Evolutionary conservation across 2,888 invertebrate genomes (phyloP), one percentile per base, ranked within the genome.

Genomic region (Celastrina argiolus): DNA sequence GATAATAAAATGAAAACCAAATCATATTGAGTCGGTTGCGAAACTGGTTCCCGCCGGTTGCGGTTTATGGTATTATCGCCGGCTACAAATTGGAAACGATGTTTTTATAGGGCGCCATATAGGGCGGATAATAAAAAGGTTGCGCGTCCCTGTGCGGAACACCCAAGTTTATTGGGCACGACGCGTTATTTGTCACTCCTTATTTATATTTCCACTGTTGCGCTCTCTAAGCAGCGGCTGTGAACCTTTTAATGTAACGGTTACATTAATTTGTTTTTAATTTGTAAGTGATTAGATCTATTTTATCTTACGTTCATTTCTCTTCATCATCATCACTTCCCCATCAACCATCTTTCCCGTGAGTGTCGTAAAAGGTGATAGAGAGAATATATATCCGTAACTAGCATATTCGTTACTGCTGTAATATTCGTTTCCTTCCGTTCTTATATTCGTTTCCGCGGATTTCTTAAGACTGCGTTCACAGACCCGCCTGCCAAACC

Each of bases 131-230:
- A 10, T 58, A 58, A 41, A 58, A 65, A 58, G 41, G 41, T 34
- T 34, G 59, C 31, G 34, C 59, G 18, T 34, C 59, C 59, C 59
- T 18, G 36, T 22, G 34, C 22, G 36, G 65, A 58, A 58, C 65
- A 65, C 65, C 65, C 65, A 65, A 58, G 58, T 65, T 65, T 65
- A 65, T 65, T 65, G 58, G 65, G 65, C 42, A 58, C 41, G 41
- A 22, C 41, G 42, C 58, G 41, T 56, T 65, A 65, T 65, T 65
- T 65, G 65, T 65, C 65, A 59, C 42, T 58, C 58, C 22, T 39
- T 61, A 61, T 61, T 61, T 61, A 61, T 61, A 61, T 61, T 61
- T 61, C 61, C 61, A 39, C 22, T 61, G 61, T 36, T 16, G 18
- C 22, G 31, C 39, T 61, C 22, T 36, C 36, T 6, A 39, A 39